Base-by-base conservation (phyloP, 2,113 vertebrate genomes). In the Poeciliopsis retropinna region DNA sequence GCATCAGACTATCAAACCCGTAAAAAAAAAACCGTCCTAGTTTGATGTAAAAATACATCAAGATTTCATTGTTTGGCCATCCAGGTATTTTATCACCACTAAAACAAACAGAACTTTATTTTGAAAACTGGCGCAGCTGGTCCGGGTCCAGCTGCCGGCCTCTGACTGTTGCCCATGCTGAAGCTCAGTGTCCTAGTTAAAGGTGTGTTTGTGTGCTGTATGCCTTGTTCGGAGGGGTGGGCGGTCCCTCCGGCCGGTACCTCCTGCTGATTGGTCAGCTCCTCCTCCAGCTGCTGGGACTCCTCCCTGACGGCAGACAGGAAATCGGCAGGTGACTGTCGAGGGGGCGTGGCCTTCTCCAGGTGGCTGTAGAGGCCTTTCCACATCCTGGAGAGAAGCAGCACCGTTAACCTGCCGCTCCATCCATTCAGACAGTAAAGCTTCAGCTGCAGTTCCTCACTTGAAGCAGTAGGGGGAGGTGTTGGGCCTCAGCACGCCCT, bases 381-480 rank as follows among this genome's bases (percentile, higher is more conserved):
- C 98, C 98, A 99, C 86, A 99, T 97, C 91, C 98, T 81, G 64
- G 14, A 57, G 63, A 57, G 3, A 60, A 57, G 54, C 1, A 25
- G 7, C 7, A 7, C 3, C 7, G 11, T 60, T 60, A 11, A 15
- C 39, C 39, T 4, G 14, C 39, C 13, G 39, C 14, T 41, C 2
- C 34, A 12, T 11, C 34, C 34, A 37, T 37, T 37, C 34, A 37
- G 10, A 37, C 34, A 37, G 34, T 11, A 37, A 37, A 10, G 10
- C 34, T 37, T 11, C 34, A 3, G 37, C 0, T 22, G 44, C 2
- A 70, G 1, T 44, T 28, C 37, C 97, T 64, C 93, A 99, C 98
- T 98, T 99, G 93, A 99, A 98, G 92, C 96, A 97, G 93, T 95
- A 96, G 2, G 97, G 95, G 70, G 95, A 66, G 54, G 95, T 95